phyloP scores from a whole-genome alignment of 2,113 vertebrate species.

The Heteronetta atricapilla region DNA sequence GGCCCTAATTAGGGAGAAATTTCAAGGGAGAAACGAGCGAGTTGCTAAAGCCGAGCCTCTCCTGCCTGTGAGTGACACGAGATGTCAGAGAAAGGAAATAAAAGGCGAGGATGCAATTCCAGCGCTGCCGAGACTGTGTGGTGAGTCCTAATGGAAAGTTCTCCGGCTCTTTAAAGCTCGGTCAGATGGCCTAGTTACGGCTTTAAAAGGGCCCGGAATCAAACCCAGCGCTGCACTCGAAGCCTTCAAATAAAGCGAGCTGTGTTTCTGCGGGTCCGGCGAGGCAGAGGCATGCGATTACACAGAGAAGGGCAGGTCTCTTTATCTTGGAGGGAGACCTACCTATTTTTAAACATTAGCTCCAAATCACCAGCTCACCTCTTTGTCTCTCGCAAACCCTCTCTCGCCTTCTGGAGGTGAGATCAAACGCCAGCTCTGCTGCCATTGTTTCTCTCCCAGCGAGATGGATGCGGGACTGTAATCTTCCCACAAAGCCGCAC shows the following conservation, averaged over 20 bases:
- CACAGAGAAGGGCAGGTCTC: conserved; percentile 69
- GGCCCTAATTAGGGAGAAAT: conserved; percentile 60
- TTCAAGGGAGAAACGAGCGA: conserved; percentile 57
- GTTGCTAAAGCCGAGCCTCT: conserved; percentile 45
- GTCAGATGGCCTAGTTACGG: conserved; percentile 74
- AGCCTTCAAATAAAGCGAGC: conserved; percentile 72
- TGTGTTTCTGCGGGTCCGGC: conserved; percentile 60
- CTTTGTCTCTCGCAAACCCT: conserved; percentile 64
- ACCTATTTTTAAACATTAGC: conserved; percentile 75
- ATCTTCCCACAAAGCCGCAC: conserved; percentile 70
- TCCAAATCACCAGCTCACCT: conserved; percentile 61
- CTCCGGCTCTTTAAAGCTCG: conserved; percentile 70
- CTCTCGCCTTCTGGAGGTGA: conserved; percentile 67
- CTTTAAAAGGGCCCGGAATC: conserved; percentile 70
- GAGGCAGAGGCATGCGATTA: conserved; percentile 60
- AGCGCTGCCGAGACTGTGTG: conserved; percentile 44
- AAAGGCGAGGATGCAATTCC: conserved; percentile 69
- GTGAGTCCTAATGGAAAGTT: conserved; percentile 72
- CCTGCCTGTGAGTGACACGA: conserved; percentile 55
- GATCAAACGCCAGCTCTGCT: conserved; percentile 67
- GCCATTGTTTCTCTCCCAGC: conserved; percentile 77
- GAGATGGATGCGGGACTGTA: conserved; percentile 73
- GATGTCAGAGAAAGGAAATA: conserved; percentile 70
- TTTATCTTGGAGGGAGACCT: conserved; percentile 79
- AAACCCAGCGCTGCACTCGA: conserved; percentile 64